These are phyloP conservation scores for Acleris cristana DNA, from an alignment of 2,888 invertebrate species.

Conservation along the genomic window DNA sequence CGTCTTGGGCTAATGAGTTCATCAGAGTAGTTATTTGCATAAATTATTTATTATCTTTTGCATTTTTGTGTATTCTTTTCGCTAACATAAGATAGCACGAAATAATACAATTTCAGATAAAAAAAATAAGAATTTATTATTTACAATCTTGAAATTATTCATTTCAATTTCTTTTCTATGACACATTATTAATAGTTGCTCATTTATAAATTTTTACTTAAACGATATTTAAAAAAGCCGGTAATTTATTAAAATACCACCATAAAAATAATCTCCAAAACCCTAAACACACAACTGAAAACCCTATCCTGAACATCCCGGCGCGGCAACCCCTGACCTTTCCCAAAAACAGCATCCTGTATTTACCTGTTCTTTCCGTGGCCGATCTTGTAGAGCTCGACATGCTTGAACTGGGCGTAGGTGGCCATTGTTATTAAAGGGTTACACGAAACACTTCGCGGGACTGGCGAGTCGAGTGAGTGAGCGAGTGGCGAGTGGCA, in stretches of 20 bases:
- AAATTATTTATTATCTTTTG: neutral
- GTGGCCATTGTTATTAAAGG: conserved; percentile 88
- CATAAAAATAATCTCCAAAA: neutral
- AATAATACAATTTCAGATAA: neutral
- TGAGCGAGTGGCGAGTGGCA: conserved; percentile 52
- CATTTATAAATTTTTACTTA: too few relatives aligned
- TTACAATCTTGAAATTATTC: too few relatives aligned
- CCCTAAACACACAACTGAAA: neutral
- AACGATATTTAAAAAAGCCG: too few relatives aligned
- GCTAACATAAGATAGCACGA: too few relatives aligned
- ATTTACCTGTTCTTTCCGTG: conserved; percentile 95
- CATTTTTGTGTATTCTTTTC: neutral
- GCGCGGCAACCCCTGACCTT: conserved; percentile 47
- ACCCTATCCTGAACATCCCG: neutral
- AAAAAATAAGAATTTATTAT: neutral
- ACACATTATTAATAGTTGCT: too few relatives aligned
- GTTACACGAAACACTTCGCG: conserved; percentile 61
- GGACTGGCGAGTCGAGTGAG: conserved; percentile 43
- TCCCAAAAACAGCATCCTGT: conserved; percentile 45
- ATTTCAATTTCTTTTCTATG: too few relatives aligned
- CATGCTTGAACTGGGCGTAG: conserved; percentile 96
- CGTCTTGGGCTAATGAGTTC: conserved; percentile 31
- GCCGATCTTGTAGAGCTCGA: conserved; percentile 96
- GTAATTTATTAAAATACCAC: too few relatives aligned
- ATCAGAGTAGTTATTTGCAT: conserved; percentile 7